Evolutionary conservation across 2,888 invertebrate species (phyloP), one percentile per base, ranked within the genome.

Genomic region (Linyphia triangularis): DNA sequence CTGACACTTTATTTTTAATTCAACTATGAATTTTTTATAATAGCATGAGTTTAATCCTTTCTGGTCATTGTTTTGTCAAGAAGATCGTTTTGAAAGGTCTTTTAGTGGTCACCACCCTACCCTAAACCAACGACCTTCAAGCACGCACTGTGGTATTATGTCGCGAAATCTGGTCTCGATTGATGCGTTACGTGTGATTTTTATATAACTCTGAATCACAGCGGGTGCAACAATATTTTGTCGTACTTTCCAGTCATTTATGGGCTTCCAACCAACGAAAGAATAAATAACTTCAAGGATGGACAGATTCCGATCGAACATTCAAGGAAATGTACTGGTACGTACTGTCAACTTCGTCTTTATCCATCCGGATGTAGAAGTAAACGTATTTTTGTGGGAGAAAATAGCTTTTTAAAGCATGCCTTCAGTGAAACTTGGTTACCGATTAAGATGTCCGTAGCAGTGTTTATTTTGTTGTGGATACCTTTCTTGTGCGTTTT

Each of bases 271-370:
- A 37, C 67, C 67, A 69, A 69, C 30, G 67, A 33, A 22, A 22
- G 7, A 13, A 63, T 26, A 9, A 7, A 33, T 33, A 37, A 30
- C 33, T 9, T 69, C 24, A 37, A 4, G 22, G 22, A 69, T 22
- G 33, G 37, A 13, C 33, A 33, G 67, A 10, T 33, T 33, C 33
- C 67, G 10, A 67, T 37, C 67, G 19, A 19, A 33, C 5, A 9
- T 22, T 4, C 37, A 69, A 40, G 67, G 67, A 67, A 67, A 67
- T 37, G 67, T 63, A 63, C 63, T 63, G 26, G 63, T 63, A 13
- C 24, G 26, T 6, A 26, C 2, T 37, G 30, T 33, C 67, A 67
- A n/a, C 67, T 33, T 67, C 33, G 37, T 33, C 22, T n/a, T 10
- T n/a, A n/a, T n/a, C n/a, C n/a, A n/a, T n/a, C n/a, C n/a, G 33